A percentile compares a stretch with the other conserved stretches of the same genome.
These are phyloP conservation scores for Benthosema pterotum DNA, from an alignment of 2,797 vertebrate genomes.

Conservation along the genomic window DNA sequence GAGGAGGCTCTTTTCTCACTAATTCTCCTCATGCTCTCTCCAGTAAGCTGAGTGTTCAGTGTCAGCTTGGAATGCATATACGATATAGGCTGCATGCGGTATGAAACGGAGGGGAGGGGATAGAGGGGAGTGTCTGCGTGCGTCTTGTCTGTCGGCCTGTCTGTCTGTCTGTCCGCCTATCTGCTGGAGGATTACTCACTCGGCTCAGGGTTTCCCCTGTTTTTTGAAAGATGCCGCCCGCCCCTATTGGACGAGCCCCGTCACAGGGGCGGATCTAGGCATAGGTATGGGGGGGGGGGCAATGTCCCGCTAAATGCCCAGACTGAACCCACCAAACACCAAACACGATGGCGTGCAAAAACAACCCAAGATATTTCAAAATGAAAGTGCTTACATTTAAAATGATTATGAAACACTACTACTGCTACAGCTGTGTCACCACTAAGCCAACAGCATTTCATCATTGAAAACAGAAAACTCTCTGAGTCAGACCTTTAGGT, in stretches of 20 bases:
- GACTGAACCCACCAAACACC: no score
- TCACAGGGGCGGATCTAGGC: no score
- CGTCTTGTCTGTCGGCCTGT: slow-evolving; percentile 17
- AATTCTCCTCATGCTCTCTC: slow-evolving; percentile 31
- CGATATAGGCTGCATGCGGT: slow-evolving; percentile 42
- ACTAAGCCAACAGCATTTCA: no score
- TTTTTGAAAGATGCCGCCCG: slow-evolving; percentile 60
- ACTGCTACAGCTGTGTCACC: no score
- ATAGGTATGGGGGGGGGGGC: no score
- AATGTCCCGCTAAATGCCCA: no score
- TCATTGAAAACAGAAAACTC: no score
- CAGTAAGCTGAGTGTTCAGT: slow-evolving; percentile 38
- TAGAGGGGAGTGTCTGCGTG: neutral
- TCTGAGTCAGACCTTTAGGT: no score
- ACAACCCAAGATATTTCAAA: no score
- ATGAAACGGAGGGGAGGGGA: slow-evolving; percentile 13
- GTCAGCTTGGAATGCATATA: slow-evolving; percentile 31
- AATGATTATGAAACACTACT: no score
- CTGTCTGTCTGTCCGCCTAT: slow-evolving; percentile 16
- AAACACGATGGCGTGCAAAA: no score
- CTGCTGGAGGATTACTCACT: slow-evolving; percentile 24
- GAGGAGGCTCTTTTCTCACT: slow-evolving; percentile 17
- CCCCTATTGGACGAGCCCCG: slow-evolving; percentile 57
- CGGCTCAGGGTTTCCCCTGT: slow-evolving; percentile 44
- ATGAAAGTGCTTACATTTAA: no score